Base-by-base conservation (phyloP, 2,888 invertebrate species). In the Plebejus melissa region DNA sequence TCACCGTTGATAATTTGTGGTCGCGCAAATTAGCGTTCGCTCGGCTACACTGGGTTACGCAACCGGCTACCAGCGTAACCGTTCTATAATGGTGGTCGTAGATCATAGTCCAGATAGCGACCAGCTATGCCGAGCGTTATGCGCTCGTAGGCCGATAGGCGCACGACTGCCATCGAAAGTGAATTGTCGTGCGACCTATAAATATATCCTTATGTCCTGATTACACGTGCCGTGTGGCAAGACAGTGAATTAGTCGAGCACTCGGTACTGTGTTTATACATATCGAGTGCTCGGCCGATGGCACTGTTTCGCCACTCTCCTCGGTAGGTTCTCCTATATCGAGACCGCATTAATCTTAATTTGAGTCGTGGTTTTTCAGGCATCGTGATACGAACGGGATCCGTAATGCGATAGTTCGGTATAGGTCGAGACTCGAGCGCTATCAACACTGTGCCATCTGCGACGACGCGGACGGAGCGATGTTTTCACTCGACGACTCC, bases 361-460 rank as follows among this genome's bases (percentile, higher is more conserved):
- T 65, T 65, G 11, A 36, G 65, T 65, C 65, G 65, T 65, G 65
- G 32, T 65, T 65, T 65, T 60, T 60, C 60, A 65, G 13, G 32
- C 28, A 13, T 65, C 65, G 60, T 60, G 60, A 28, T 60, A 22
- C 11, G 28, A 50, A 50, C 72, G 46, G 28, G 16, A 54, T 72
- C 50, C 11, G 54, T 54, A 50, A 54, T 32, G 54, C 72, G 50
- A 54, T 72, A 50, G 46, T 50, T 28, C 54, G 50, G 50, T 16
- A 85, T 84, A 86, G 88, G 87, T 88, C 87, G 77, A 87, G 85
- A 46, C 84, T 84, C 85, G 90, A 90, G 89, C 87, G 88, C 86
- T 93, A 93, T 92, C 93, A 90, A 90, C 90, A 87, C 88, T 90
- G 88, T 92, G 93, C 91, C 91, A 93, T 93, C 92, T 84, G 85